Evolutionary conservation across 1,140 invertebrate species (phyloP), one percentile per base, ranked within the genome.

Genomic region (Pseudomyrmex pallidus): DNA sequence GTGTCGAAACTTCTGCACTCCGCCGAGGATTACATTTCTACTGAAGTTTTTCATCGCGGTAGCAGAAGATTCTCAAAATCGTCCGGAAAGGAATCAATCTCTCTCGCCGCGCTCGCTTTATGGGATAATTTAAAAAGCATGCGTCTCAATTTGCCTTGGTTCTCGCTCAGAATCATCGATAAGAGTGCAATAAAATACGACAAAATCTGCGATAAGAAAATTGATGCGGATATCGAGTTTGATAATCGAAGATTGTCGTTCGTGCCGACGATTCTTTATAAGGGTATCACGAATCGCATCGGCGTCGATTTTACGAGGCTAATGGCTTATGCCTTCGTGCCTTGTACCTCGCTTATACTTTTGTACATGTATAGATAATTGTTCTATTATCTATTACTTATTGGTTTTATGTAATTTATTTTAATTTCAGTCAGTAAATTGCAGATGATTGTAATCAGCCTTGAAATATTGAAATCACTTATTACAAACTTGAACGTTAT

Each of bases 321-420:
- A 10, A 80, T 92, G 3, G 91, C 90, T n/a, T 93, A 92, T 63
- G 90, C 89, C 35, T 85, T 92, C 59, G 88, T 94, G 0, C 93
- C 93, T 1, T 90, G 92, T 68, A 86, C 92, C 25, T 93, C 93
- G 9, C 89, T 90, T 10, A 77, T 91, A 20, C 59, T 91, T 17
- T 15, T 91, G 0, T 91, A 91, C 52, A 74, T 90, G 77, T 91
- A 91, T 74, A 91, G 90, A n/a, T 90, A 87, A 35, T 9, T 59
- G 46, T 9, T 35, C 25, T 15, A 44, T 7, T 7, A 10, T 64
- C 7, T 44, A 17, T 52, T 52, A 52, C 3, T 52, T n/a, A n/a
- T n/a, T 52, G 13, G 3, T 52, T 52, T 10, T 80, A 59, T 48
- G 10, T n/a, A 25, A 5, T 2, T 12, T 57, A 10, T 80, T 61